Percentiles rank a stretch among this genome's conserved stretches.
phyloP scores from a whole-genome alignment of 2,113 vertebrate species.

The Setophaga petechia region DNA sequence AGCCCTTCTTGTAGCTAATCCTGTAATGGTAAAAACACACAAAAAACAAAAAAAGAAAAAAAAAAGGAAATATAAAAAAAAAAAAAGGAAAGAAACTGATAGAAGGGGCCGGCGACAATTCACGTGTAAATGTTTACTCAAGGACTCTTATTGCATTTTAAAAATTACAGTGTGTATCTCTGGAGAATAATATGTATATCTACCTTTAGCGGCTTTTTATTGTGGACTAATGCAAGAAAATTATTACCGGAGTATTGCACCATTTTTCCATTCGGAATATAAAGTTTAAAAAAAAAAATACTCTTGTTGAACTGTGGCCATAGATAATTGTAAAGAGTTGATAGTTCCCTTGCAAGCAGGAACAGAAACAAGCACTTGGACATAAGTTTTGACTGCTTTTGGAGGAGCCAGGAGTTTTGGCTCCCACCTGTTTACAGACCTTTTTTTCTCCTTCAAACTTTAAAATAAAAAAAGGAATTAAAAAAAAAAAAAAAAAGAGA shows the following conservation, averaged over 20 bases:
- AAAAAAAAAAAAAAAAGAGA: slow-evolving; percentile 51
- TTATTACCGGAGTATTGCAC: slow-evolving; percentile 91
- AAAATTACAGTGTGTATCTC: slow-evolving; percentile 85
- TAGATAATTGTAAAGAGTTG: slow-evolving; percentile 78
- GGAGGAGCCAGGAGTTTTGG: slow-evolving; percentile 83
- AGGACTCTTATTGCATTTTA: slow-evolving; percentile 86
- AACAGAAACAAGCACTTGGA: slow-evolving; percentile 82
- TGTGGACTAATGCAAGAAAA: slow-evolving; percentile 88
- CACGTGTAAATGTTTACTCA: slow-evolving; percentile 99
- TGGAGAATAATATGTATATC: slow-evolving; percentile 89
- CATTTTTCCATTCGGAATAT: slow-evolving; percentile 84
- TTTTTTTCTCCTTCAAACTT: slow-evolving; percentile 83
- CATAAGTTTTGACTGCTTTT: slow-evolving; percentile 88
- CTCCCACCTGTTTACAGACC: slow-evolving; percentile 86
- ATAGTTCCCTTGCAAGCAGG: slow-evolving; percentile 73
- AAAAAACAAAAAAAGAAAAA: not conserved
- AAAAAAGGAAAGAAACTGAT: slow-evolving; percentile 67
- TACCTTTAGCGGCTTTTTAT: slow-evolving; percentile 95
- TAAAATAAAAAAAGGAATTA: slow-evolving; percentile 73
- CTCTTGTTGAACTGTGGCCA: slow-evolving; percentile 90
- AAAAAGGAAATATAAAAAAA: not conserved
- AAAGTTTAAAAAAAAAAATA: slow-evolving; percentile 69
- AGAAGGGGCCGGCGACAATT: slow-evolving; percentile 88
- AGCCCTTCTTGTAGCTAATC: slow-evolving; percentile 87
- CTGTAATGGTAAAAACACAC: slow-evolving; percentile 61